phyloP scores from a whole-genome alignment of 2,113 vertebrate genomes.

The Orientallactaga bullata region DNA sequence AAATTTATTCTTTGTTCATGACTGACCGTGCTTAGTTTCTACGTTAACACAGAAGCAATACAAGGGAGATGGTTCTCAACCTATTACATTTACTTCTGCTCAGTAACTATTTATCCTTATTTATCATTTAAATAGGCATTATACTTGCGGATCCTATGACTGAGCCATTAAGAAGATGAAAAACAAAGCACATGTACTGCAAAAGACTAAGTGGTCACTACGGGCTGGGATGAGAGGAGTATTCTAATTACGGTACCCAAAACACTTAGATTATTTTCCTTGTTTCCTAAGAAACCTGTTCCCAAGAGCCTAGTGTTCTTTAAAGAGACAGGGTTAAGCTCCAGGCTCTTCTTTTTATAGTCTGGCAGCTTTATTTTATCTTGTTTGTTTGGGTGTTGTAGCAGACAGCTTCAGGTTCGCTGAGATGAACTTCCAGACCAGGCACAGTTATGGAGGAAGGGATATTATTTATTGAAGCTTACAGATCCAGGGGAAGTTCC shows the following conservation, averaged over 20 bases:
- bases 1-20: constrained; percentile 63
- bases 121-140: constrained; percentile 43
- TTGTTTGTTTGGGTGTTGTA: neutral
- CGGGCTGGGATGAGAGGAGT: neutral
- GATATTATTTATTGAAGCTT: too few species aligned
- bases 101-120: constrained; percentile 5
- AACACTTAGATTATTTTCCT: neutral
- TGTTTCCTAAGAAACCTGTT: neutral
- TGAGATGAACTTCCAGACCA: too few species aligned
- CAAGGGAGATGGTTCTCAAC: constrained; percentile 21
- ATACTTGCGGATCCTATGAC: neutral
- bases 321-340: neutral
- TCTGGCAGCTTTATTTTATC: neutral
- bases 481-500: too few species aligned
- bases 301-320: neutral
- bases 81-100: constrained; percentile 4
- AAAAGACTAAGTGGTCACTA: constrained; percentile 15
- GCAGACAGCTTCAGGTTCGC: too few species aligned
- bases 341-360: neutral
- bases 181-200: neutral
- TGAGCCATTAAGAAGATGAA: constrained; percentile 23
- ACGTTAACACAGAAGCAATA: constrained; percentile 74
- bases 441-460: too few species aligned
- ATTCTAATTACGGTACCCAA: neutral
- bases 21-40: constrained; percentile 63